phyloP scores from a whole-genome alignment of 2,113 vertebrate species.

The Hydrolagus affinis region DNA sequence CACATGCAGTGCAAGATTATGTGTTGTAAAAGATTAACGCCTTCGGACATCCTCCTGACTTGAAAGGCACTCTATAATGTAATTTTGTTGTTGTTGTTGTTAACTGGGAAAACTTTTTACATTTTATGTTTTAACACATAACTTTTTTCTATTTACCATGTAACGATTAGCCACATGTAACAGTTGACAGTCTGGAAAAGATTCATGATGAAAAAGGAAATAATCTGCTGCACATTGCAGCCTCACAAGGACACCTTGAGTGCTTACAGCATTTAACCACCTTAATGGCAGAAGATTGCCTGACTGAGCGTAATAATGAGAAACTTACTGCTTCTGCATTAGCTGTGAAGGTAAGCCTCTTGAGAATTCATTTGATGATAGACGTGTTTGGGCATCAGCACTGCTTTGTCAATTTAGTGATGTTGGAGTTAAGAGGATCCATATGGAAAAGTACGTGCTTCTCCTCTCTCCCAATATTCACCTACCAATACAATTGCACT shows the following conservation, averaged over 20 bases:
- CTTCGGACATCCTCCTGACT: no score
- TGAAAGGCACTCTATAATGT: no score
- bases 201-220: constrained; percentile 82
- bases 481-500: no score
- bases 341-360: constrained; percentile 76
- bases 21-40: no score
- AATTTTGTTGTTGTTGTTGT: no score
- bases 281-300: constrained; percentile 90
- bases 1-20: background rate
- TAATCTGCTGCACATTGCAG: constrained; percentile 86
- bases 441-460: background rate
- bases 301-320: constrained; percentile 80
- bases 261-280: constrained; percentile 96
- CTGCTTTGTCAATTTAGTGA: background rate
- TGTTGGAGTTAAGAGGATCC: background rate
- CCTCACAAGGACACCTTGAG: constrained; percentile 80
- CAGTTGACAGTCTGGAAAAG: constrained; percentile 88
- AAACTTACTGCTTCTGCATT: constrained; percentile 87
- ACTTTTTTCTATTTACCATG: background rate
- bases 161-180: constrained; percentile 74
- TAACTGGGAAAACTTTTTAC: background rate
- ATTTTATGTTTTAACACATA: background rate
- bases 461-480: background rate
- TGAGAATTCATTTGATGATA: background rate
- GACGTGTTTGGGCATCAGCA: background rate